Conservation (phyloP, 2,888 invertebrate species). For the Meloe dianella region DNA sequence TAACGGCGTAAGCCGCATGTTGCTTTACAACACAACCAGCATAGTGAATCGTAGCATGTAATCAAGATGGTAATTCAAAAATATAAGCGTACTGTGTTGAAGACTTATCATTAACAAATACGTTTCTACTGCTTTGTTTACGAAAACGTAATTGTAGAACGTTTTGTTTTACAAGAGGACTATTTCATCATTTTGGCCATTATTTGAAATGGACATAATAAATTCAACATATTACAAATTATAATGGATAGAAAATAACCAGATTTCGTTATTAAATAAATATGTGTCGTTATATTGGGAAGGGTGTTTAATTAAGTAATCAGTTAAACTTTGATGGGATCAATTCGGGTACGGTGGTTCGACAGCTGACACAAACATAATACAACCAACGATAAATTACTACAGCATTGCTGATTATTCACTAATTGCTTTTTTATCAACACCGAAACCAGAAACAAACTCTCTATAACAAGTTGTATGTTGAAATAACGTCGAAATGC, state of each 20-base stretch:
- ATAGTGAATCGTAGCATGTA: neutral
- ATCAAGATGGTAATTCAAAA: constrained; percentile 10
- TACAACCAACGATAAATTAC: constrained; percentile 34
- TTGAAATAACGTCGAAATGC: neutral
- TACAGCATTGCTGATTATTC: constrained; percentile 29
- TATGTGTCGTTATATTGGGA: constrained; percentile 31
- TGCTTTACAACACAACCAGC: neutral
- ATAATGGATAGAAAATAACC: constrained; percentile 23
- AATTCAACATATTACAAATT: neutral
- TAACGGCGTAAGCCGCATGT: neutral
- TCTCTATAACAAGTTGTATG: neutral
- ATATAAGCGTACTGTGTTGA: neutral
- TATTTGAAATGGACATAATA: neutral
- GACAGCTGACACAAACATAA: constrained; percentile 41
- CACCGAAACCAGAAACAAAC: constrained; percentile 9
- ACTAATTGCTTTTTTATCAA: constrained; percentile 35
- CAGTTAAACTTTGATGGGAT: constrained; percentile 40
- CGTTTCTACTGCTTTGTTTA: neutral
- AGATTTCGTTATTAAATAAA: constrained; percentile 36
- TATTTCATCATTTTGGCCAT: no score
- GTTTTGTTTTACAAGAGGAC: neutral
- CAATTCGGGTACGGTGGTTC: constrained; percentile 38
- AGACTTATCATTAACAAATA: neutral
- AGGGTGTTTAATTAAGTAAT: constrained; percentile 42
- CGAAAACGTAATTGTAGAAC: neutral